Evolutionary conservation across 2,888 invertebrate species (phyloP).

Genomic region (Andricus quercusramuli): DNA sequence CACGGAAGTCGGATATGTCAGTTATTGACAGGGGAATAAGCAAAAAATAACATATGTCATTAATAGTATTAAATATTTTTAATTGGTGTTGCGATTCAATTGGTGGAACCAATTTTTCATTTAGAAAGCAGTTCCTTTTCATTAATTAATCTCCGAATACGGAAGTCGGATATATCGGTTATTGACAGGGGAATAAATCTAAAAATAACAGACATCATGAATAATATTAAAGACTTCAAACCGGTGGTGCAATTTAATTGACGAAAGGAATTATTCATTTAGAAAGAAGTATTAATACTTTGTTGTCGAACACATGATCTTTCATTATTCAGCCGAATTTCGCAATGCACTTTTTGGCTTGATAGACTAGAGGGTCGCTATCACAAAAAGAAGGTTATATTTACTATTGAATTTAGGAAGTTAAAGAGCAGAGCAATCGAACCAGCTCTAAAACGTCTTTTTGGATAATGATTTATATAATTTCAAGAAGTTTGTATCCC

Average conservation of each 20-base stretch:
- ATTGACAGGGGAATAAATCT: conserved; percentile 16
- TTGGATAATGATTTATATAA: not conserved
- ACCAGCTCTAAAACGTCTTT: not conserved
- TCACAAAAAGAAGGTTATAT: conserved; percentile 4
- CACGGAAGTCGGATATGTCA: conserved; percentile 22
- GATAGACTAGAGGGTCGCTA: not conserved
- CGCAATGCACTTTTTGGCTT: conserved; percentile 20
- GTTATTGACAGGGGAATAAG: conserved; percentile 17
- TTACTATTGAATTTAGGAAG: not conserved
- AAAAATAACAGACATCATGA: not conserved
- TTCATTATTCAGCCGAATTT: not conserved
- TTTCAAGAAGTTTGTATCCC: not conserved
- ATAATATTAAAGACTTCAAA: not conserved
- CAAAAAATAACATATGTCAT: not conserved
- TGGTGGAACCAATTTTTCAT: not conserved
- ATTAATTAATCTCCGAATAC: not conserved
- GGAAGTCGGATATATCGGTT: conserved; percentile 35
- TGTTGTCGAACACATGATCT: conserved; percentile 1
- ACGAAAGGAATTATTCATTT: not conserved
- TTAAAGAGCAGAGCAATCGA: not conserved
- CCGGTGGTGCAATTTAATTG: not conserved
- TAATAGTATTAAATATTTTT: too few relatives aligned
- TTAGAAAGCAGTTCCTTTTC: not conserved
- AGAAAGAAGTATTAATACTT: conserved; percentile 12
- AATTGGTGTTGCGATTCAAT: not conserved